phyloP scores from a whole-genome alignment of 2,113 vertebrate species.

The Eclectus roratus region DNA sequence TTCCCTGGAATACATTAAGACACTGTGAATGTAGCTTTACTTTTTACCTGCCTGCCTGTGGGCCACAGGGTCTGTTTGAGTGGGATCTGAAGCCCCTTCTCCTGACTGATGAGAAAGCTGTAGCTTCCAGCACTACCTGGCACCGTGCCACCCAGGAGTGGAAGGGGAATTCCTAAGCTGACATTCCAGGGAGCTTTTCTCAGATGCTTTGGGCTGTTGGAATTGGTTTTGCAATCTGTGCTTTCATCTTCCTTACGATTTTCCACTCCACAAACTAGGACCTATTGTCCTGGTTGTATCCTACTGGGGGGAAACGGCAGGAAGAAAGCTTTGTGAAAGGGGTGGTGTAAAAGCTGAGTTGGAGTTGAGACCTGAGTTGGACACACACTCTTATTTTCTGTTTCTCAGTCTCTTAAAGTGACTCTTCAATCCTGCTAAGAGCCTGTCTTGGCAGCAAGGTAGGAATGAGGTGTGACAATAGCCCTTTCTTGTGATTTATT shows the following conservation, averaged over 20 bases:
- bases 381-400: not conserved
- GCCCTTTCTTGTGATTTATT: not conserved
- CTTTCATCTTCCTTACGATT: not conserved
- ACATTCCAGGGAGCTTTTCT: constrained; percentile 19
- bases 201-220: not conserved
- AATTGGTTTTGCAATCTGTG: not conserved
- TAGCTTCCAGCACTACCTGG: constrained; percentile 22
- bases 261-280: not conserved
- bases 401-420: not conserved
- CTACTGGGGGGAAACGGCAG: not conserved
- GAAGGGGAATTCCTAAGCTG: constrained; percentile 58
- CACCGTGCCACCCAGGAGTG: constrained; percentile 19
- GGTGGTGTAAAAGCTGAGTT: not conserved
- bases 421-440: not conserved
- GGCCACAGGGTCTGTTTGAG: not conserved
- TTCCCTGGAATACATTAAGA: constrained; percentile 21
- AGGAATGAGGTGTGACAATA: not conserved
- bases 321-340: not conserved
- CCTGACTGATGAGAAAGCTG: not conserved
- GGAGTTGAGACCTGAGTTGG: not conserved
- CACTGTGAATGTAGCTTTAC: not conserved
- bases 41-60: not conserved
- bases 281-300: not conserved
- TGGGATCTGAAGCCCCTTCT: constrained; percentile 17
- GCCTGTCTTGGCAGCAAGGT: not conserved